These are phyloP conservation scores for Parnassius mnemosyne DNA, from an alignment of 2,888 invertebrate species.

Conservation along the genomic window DNA sequence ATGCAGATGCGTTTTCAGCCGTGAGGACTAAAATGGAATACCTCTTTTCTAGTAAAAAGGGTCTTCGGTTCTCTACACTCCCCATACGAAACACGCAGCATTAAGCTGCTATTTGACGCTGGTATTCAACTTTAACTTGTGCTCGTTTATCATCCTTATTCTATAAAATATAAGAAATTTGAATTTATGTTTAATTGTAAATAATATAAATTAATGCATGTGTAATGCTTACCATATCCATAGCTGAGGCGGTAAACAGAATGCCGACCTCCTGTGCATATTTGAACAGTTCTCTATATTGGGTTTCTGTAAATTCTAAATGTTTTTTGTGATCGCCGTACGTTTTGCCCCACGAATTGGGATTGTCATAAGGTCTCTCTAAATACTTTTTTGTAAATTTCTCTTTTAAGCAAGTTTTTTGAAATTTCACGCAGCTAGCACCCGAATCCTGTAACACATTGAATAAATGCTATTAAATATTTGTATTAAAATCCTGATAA, in stretches of 20 bases:
- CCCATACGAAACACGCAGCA: no score
- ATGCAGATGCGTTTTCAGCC: no score
- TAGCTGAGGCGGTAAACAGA: conserved; percentile 88
- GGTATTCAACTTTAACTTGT: no score
- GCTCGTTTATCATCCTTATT: no score
- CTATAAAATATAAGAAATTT: conserved; percentile 6
- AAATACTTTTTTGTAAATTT: conserved; percentile 87
- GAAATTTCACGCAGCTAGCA: conserved; percentile 91
- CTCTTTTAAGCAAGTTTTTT: conserved; percentile 86
- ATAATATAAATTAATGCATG: background rate
- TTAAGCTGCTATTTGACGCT: no score
- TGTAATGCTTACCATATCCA: conserved; percentile 83
- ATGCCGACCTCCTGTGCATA: conserved; percentile 83
- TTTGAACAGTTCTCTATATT: conserved; percentile 82
- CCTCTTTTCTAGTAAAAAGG: no score
- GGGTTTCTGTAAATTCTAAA: conserved; percentile 85
- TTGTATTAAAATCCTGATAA: no score
- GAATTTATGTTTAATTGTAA: background rate
- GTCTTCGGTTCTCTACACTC: no score
- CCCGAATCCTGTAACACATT: conserved; percentile 82
- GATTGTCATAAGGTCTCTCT: conserved; percentile 80
- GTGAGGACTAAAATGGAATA: no score
- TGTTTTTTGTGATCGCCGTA: conserved; percentile 89
- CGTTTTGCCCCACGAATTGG: conserved; percentile 88
- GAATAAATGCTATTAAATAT: no score